These are phyloP conservation scores for Labroides dimidiatus DNA, from an alignment of 2,797 vertebrate genomes.

Conservation along the genomic window DNA sequence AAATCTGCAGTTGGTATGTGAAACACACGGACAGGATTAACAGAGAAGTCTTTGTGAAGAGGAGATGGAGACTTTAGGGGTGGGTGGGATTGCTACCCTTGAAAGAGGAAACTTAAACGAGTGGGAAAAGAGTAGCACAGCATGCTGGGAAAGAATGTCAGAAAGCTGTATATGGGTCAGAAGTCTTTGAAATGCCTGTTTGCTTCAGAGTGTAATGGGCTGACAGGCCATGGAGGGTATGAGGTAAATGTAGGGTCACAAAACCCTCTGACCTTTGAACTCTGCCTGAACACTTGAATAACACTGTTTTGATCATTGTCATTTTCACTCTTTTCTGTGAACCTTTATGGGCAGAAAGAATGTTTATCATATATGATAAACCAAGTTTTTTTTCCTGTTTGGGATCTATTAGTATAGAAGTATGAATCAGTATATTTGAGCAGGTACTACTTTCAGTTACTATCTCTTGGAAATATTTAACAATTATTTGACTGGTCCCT, in stretches of 20 bases:
- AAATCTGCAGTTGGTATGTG: slow-evolving; percentile 40
- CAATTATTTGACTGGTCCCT: too few species aligned
- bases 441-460: too few species aligned
- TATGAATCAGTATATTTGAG: too few species aligned
- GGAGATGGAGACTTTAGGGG: slow-evolving; percentile 37
- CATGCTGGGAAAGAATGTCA: slow-evolving; percentile 75
- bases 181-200: slow-evolving; percentile 50
- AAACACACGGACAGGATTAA: slow-evolving; percentile 39
- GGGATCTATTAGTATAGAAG: too few species aligned
- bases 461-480: too few species aligned
- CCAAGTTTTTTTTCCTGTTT: too few species aligned
- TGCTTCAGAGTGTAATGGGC: slow-evolving; percentile 30
- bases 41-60: slow-evolving; percentile 63
- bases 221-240: slow-evolving; percentile 30
- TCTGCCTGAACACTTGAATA: background rate
- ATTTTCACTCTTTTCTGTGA: too few species aligned
- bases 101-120: slow-evolving; percentile 62
- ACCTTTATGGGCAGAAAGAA: too few species aligned
- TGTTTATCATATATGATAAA: too few species aligned
- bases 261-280: slow-evolving; percentile 59
- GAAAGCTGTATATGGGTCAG: slow-evolving; percentile 54
- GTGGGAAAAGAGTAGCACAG: slow-evolving; percentile 58
- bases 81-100: slow-evolving; percentile 38
- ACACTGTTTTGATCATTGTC: too few species aligned
- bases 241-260: slow-evolving; percentile 59